Evolutionary conservation across 1,140 invertebrate genomes (phyloP).

Genomic region (Notospermus geniculatus): DNA sequence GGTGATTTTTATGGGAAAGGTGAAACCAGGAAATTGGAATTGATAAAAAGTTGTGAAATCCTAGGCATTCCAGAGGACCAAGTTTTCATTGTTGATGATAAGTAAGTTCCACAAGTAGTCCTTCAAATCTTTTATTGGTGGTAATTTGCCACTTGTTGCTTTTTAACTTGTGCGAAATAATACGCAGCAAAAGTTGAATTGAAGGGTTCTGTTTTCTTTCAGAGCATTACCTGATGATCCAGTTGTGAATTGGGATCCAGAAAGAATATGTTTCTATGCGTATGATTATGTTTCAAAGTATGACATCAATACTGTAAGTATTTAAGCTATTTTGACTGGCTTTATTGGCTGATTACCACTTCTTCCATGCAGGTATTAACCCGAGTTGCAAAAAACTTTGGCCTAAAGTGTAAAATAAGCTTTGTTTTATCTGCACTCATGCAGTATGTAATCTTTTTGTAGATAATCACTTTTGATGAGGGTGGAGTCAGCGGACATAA

Average conservation of each 20-base stretch:
- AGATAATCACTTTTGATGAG: conserved; percentile 86
- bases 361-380: no score
- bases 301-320: conserved; percentile 68
- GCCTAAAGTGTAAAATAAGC: no score
- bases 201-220: no score
- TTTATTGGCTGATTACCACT: not conserved
- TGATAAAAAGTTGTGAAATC: conserved; percentile 72
- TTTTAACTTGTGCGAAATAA: no score
- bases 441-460: no score
- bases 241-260: conserved; percentile 70
- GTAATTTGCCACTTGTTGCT: not conserved
- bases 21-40: conserved; percentile 68
- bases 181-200: no score
- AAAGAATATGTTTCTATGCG: conserved; percentile 48
- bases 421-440: no score
- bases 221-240: conserved; percentile 71
- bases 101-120: conserved; percentile 18
- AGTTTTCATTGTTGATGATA: conserved; percentile 64
- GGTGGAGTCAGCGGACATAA: conserved; percentile 83
- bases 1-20: conserved; percentile 74
- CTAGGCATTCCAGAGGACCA: conserved; percentile 76
- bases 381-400: no score
- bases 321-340: not conserved
- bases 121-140: not conserved
- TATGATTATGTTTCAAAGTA: conserved; percentile 16